Evolutionary conservation across 2,113 vertebrate species (phyloP).

Genomic region (Myiopsitta monachus): DNA sequence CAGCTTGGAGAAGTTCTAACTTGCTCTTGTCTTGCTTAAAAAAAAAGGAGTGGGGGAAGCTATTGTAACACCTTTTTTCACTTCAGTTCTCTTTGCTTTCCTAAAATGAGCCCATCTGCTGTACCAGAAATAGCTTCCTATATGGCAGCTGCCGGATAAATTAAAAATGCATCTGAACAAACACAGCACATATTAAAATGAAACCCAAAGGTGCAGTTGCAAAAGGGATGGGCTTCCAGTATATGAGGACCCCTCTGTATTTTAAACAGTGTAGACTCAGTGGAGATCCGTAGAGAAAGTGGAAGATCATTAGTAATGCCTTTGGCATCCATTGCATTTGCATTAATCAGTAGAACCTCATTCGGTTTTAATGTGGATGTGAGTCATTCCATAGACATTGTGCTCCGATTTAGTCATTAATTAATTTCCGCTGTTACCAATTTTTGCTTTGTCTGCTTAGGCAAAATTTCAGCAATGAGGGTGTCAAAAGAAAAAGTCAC

Average conservation of each 20-base stretch:
- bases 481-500: neutral
- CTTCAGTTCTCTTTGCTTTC: neutral
- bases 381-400: conserved; percentile 62
- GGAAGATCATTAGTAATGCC: conserved; percentile 33
- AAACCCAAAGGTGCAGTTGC: conserved; percentile 20
- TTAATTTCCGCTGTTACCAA: conserved; percentile 60
- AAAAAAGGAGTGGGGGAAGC: neutral
- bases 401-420: neutral
- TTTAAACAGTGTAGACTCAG: neutral
- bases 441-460: conserved; percentile 61
- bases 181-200: conserved; percentile 18
- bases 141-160: conserved; percentile 22
- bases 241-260: neutral
- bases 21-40: neutral
- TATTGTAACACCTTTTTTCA: neutral
- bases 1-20: neutral
- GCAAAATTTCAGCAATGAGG: neutral
- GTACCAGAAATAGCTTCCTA: conserved; percentile 44
- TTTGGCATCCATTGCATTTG: conserved; percentile 58
- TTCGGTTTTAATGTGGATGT: conserved; percentile 65
- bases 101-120: conserved; percentile 38
- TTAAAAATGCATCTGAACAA: conserved; percentile 41
- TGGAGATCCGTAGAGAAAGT: conserved; percentile 35
- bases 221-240: neutral
- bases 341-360: conserved; percentile 63